Evolutionary conservation across 1,140 invertebrate species (phyloP).

Genomic region (Pogonomyrmex californicus): DNA sequence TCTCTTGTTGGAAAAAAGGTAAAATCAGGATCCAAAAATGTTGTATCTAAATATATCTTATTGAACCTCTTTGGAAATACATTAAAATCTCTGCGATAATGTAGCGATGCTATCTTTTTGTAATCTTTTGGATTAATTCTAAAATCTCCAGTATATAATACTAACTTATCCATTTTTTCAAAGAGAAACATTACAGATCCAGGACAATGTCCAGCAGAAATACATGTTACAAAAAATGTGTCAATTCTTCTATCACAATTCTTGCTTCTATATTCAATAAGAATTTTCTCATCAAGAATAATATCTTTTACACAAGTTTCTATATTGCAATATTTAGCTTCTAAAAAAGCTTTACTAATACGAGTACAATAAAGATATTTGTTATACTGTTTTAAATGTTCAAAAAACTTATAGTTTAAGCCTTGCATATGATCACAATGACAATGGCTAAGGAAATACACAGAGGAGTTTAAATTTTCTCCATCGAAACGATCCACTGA

Average conservation of each 20-base stretch:
- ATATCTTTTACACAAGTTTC: constrained; percentile 80
- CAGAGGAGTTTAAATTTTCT: constrained; percentile 85
- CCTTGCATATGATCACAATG: constrained; percentile 91
- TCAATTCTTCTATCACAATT: constrained; percentile 79
- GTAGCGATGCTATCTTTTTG: constrained; percentile 87
- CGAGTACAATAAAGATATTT: constrained; percentile 82
- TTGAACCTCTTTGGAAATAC: constrained; percentile 87
- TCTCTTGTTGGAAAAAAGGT: constrained; percentile 88
- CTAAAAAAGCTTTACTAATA: constrained; percentile 80
- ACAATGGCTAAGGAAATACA: constrained; percentile 91
- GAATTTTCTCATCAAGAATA: constrained; percentile 71
- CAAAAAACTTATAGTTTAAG: constrained; percentile 82
- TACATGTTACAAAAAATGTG: constrained; percentile 87
- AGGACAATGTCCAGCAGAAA: constrained; percentile 91
- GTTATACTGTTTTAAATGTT: constrained; percentile 65
- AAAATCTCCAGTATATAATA: constrained; percentile 92
- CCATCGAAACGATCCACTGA: constrained; percentile 89
- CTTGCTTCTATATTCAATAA: constrained; percentile 74
- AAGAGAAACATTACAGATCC: constrained; percentile 93
- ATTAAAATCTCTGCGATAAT: constrained; percentile 81
- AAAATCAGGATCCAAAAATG: constrained; percentile 88
- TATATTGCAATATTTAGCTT: constrained; percentile 58
- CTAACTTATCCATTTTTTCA: constrained; percentile 84
- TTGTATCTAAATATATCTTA: constrained; percentile 91
- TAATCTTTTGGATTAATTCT: constrained; percentile 88